Conservation (phyloP, 2,113 vertebrate genomes). For the Psettodes erumei region DNA sequence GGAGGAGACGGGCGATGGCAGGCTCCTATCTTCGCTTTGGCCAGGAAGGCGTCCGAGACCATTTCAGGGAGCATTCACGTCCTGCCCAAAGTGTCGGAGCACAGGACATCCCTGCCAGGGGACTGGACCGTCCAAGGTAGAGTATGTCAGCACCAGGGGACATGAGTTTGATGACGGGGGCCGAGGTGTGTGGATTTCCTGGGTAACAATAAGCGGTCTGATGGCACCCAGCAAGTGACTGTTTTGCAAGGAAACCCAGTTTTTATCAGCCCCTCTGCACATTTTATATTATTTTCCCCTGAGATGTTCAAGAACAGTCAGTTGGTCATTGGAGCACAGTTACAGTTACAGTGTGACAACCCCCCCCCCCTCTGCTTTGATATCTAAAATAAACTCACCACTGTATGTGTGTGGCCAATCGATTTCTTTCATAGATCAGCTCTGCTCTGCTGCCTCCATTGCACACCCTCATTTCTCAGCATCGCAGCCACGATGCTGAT, state of each 20-base stretch:
- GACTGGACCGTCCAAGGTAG: constrained; percentile 84
- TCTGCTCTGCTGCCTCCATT: constrained; percentile 9
- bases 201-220: not conserved
- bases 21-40: constrained; percentile 86
- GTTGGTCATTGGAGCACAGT: not conserved
- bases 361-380: not conserved
- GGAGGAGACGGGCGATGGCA: constrained; percentile 85
- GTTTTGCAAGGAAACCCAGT: not conserved
- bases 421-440: constrained; percentile 17
- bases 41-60: constrained; percentile 86
- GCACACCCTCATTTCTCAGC: not conserved
- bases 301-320: not conserved
- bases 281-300: accelerated
- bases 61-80: constrained; percentile 85
- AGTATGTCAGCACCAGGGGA: constrained; percentile 6
- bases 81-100: constrained; percentile 83
- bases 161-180: not conserved
- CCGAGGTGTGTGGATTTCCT: not conserved
- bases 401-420: constrained; percentile 19
- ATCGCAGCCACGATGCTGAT: not conserved
- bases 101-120: constrained; percentile 77
- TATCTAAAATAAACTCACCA: constrained; percentile 28
- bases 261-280: not conserved
- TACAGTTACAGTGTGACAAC: not conserved
- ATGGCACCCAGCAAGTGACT: not conserved